Evolutionary conservation across 1,140 invertebrate species (phyloP), one percentile per base, ranked within the genome.

Genomic region (Daktulosphaira vitifoliae): DNA sequence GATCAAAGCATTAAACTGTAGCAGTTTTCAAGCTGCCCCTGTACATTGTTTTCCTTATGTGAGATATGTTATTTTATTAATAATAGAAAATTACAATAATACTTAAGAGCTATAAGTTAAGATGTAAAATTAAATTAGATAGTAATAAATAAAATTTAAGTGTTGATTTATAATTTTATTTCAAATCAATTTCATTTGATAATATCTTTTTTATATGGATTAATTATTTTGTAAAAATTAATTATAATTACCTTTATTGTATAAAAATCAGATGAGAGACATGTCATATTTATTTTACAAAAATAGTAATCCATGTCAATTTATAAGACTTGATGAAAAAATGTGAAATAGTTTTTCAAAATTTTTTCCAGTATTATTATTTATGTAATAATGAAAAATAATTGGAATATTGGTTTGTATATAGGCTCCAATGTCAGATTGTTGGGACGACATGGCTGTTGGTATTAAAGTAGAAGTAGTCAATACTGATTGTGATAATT

Each of bases 401-500:
- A 33, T 33, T 33, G 9, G 59, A 51, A n/a, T 42, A 49, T 64
- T 53, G 8, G 23, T 29, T 15, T 53, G 29, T 29, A 20, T 73
- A 49, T 67, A 87, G 83, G 92, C 89, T 4, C 91, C 92, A 0
- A 84, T 95, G 73, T 82, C 86, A 66, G 89, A 95, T 71, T 87
- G 89, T 74, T 98, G 93, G 92, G 89, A 94, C 69, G 91, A 88
- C 71, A 89, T 96, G 65, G 87, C 87, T 68, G 85, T 90, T 65
- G 92, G 92, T 18, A 94, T 96, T 88, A 96, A 96, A 78, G 88
- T 96, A 0, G 93, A 96, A 78, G 90, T 96, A 1, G 88, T 91
- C 72, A 96, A 95, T 76, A 88, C 84, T 11, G 91, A 96, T 75
- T 87, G 85, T 74, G 88, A 90, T 73, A 86, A 85, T 72, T 80